Percentiles rank a stretch among this genome's conserved stretches.
phyloP scores from a whole-genome alignment of 2,797 vertebrate species.

The Cossypha heuglini region DNA sequence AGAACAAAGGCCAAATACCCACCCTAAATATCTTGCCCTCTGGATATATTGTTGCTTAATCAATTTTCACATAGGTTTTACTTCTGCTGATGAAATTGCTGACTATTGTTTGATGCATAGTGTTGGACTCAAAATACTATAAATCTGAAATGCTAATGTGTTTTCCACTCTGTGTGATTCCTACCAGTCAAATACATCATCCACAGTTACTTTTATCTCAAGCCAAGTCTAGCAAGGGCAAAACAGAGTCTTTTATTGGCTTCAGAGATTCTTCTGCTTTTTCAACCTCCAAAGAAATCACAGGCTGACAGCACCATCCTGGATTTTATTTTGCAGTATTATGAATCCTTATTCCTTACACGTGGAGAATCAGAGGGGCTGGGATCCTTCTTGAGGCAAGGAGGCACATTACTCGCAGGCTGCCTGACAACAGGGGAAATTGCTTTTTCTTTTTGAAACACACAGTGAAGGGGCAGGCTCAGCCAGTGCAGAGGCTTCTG shows the following conservation, averaged over 20 bases:
- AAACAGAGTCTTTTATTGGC: not conserved
- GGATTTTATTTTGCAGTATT: not conserved
- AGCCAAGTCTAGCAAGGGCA: slow-evolving; percentile 25
- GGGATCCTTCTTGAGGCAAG: not conserved
- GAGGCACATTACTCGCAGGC: not conserved
- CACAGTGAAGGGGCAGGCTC: not conserved
- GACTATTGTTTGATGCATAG: not conserved
- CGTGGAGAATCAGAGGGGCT: not conserved
- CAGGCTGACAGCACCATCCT: not conserved
- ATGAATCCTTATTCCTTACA: not conserved
- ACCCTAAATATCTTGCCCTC: not conserved
- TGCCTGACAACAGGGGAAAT: slow-evolving; percentile 54
- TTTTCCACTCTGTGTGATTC: not conserved
- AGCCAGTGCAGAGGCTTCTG: not conserved
- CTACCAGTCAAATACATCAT: not conserved
- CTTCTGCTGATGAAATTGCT: not conserved
- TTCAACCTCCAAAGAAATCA: not conserved
- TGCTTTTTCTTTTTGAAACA: slow-evolving; percentile 51
- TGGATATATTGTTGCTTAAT: not conserved
- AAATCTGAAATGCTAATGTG: slow-evolving; percentile 6
- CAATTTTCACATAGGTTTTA: not conserved
- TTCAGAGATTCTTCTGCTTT: slow-evolving; percentile 2
- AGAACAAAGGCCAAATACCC: not conserved
- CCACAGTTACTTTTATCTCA: slow-evolving; percentile 24
- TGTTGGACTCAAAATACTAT: not conserved